Conservation (phyloP, 2,113 vertebrate species). For the Lepidothrix coronata region DNA sequence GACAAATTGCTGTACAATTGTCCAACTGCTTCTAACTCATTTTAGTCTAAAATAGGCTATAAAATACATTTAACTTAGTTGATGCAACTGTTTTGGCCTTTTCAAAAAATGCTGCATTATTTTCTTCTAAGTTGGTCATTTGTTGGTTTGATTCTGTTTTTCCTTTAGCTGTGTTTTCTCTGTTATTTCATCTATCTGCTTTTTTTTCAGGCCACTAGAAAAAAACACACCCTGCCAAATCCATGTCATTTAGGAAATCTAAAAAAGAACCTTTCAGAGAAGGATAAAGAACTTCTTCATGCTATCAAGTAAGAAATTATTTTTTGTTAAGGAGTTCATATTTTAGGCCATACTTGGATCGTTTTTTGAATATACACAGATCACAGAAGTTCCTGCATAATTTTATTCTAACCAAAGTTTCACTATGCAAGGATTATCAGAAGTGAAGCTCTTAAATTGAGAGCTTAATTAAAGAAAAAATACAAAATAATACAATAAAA, state of each 20-base stretch:
- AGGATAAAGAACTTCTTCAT: conserved; percentile 81
- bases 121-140: background rate
- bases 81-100: background rate
- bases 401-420: background rate
- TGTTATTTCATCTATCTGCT: background rate
- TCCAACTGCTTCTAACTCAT: background rate
- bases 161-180: background rate
- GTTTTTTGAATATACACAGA: background rate
- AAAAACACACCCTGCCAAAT: conserved; percentile 83
- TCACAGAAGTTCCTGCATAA: background rate
- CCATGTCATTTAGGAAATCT: conserved; percentile 86
- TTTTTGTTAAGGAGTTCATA: background rate
- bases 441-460: background rate
- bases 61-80: background rate
- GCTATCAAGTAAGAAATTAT: conserved; percentile 80
- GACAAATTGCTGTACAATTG: background rate
- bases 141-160: background rate
- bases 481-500: background rate
- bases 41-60: background rate
- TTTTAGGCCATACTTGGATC: background rate
- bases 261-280: conserved; percentile 85
- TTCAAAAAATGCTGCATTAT: background rate
- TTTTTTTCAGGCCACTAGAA: conserved; percentile 78
- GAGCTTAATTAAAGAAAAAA: background rate
- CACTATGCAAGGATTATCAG: background rate